Conservation (phyloP, 1,140 invertebrate species). For the Oreohelix idahoensis region DNA sequence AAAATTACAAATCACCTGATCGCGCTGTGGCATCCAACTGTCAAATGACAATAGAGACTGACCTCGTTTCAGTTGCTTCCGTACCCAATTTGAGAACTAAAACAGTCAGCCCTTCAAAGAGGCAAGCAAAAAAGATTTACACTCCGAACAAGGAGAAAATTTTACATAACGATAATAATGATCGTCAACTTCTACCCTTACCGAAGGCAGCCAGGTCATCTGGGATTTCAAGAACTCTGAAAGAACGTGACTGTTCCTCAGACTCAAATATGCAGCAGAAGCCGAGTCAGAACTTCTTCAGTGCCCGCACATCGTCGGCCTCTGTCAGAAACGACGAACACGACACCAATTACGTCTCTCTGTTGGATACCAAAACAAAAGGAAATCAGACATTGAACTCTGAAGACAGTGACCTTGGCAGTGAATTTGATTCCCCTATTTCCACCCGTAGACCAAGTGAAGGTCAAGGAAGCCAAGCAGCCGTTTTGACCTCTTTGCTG, state of each 20-base stretch:
- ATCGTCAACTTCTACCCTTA: not conserved
- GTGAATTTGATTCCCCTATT: not conserved
- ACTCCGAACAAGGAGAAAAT: not conserved
- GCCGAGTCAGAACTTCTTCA: not conserved
- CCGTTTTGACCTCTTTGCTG: slow-evolving; percentile 12
- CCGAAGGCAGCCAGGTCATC: not conserved
- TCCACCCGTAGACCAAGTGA: not conserved
- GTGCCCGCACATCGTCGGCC: not conserved
- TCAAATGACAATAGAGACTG: not conserved
- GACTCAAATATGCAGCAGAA: not conserved
- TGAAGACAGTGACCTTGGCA: not conserved
- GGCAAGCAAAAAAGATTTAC: not conserved
- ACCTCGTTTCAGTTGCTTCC: not conserved
- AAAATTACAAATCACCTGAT: not conserved
- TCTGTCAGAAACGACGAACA: not conserved
- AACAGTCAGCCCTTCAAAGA: not conserved
- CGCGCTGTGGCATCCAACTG: not conserved
- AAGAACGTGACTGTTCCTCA: not conserved
- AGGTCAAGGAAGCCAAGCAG: slow-evolving; percentile 18
- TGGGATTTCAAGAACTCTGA: not conserved
- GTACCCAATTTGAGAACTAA: not conserved
- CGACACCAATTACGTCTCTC: not conserved
- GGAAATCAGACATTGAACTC: not conserved
- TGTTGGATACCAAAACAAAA: not conserved
- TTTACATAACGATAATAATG: not conserved